Conservation (phyloP, 1,140 invertebrate species). For the Hylaeus anthracinus region DNA sequence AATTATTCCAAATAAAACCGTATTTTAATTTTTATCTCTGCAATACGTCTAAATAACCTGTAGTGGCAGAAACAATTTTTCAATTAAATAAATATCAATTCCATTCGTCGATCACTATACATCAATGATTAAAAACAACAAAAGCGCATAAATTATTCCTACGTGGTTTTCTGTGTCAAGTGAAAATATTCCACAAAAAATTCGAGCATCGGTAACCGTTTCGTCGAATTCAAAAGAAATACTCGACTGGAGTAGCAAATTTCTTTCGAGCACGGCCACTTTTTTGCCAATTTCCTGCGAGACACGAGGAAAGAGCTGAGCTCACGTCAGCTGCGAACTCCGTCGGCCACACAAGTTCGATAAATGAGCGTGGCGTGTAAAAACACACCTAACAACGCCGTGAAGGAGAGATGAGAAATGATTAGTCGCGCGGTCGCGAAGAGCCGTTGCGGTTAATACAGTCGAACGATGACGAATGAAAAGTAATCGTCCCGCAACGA, state of each 20-base stretch:
- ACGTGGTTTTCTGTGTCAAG: background rate
- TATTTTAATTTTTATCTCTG: too few species aligned
- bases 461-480: constrained; percentile 21
- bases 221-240: background rate
- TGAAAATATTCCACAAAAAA: background rate
- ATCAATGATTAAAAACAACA: too few species aligned
- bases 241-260: background rate
- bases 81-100: too few species aligned
- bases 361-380: constrained; percentile 10
- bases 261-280: background rate
- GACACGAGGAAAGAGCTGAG: background rate
- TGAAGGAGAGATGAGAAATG: constrained; percentile 22
- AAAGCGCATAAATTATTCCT: too few species aligned
- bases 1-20: too few species aligned
- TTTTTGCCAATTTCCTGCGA: background rate
- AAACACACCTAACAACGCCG: background rate
- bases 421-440: background rate
- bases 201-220: background rate
- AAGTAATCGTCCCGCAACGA: background rate
- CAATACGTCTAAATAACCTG: too few species aligned
- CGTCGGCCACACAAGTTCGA: constrained; percentile 2
- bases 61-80: too few species aligned
- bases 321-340: background rate
- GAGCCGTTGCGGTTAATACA: background rate
- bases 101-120: too few species aligned